Percentiles rank a stretch among this genome's conserved stretches.
Conservation (phyloP, 2,113 vertebrate species). For the Lamprologus sp. region DNA sequence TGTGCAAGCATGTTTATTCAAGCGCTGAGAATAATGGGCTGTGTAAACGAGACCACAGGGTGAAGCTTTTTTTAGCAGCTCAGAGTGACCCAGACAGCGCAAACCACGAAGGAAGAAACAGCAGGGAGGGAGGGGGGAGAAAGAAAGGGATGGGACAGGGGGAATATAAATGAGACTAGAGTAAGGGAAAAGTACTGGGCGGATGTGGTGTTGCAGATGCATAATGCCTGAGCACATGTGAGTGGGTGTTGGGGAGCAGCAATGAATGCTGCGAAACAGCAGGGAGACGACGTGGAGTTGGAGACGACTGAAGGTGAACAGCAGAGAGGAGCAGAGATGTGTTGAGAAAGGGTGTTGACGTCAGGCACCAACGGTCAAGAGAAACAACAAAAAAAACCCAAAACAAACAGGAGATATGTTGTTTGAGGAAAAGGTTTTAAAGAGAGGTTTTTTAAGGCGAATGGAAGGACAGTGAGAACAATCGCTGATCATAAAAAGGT, state of each 20-base stretch:
- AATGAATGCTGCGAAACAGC: constrained; percentile 7
- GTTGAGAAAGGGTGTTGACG: constrained; percentile 1
- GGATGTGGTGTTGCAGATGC: constrained; percentile 54
- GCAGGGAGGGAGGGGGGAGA: not conserved
- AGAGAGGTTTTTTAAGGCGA: not conserved
- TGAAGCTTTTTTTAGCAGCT: constrained; percentile 44
- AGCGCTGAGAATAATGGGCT: not conserved
- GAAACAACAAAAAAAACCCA: accelerated
- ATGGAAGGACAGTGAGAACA: not conserved
- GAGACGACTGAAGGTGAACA: constrained; percentile 53
- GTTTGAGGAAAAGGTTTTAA: not conserved
- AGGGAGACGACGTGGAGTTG: constrained; percentile 6
- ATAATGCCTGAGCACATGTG: constrained; percentile 49
- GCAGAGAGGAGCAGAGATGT: constrained; percentile 1
- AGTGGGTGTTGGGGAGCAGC: constrained; percentile 1
- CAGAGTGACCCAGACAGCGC: constrained; percentile 57
- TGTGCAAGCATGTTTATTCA: not conserved
- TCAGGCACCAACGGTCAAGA: not conserved
- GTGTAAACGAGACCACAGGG: not conserved
- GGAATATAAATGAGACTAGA: constrained; percentile 62
- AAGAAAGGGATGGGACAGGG: constrained; percentile 5
- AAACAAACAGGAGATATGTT: not conserved
- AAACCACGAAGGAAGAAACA: constrained; percentile 29
- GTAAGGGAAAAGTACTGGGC: constrained; percentile 70
- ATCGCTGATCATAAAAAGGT: not conserved